Evolutionary conservation across 2,888 invertebrate species (phyloP), one percentile per base, ranked within the genome.

Genomic region (Bombyx huttoni): DNA sequence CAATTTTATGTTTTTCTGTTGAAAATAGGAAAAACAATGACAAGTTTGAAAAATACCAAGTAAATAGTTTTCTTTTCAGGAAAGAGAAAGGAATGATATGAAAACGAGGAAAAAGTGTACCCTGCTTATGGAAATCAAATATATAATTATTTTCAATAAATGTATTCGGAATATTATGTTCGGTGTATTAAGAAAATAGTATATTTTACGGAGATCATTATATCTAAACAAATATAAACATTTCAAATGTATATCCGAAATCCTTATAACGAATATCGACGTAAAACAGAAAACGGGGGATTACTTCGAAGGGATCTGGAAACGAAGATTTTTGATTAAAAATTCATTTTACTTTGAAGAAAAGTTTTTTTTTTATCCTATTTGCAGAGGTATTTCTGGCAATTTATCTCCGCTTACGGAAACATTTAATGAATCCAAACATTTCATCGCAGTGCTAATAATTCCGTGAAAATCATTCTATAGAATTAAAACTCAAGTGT

Each of bases 341-440:
- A 51, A 52, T 10, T 33, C 56, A 33, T 48, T 48, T 40, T 40
- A 40, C 40, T 40, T 40, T 40, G 10, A 34, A 49, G 51, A 56
- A 48, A 55, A 57, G 55, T 57, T 40, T 55, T 58, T 40, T 55
- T 58, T 51, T 52, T 50, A 56, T 53, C 54, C 56, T 62, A 61
- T 60, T 61, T 62, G 54, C 57, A 51, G 34, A 57, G 58, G 56
- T 58, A 54, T 59, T 59, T 57, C 54, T 53, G 57, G 57, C 57
- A 60, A 60, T 63, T 62, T 59, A 59, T 59, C 58, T 61, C 53
- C 57, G 55, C 59, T 61, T 58, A 60, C 53, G 54, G 40, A 47
- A 60, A 56, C 58, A 58, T 60, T 63, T 59, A 63, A 63, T 62
- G 59, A 58, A 60, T 58, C 53, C 59, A 64, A 64, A 63, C 56